Evolutionary conservation across 1,140 invertebrate species (phyloP).

Genomic region (Halotydeus destructor): DNA sequence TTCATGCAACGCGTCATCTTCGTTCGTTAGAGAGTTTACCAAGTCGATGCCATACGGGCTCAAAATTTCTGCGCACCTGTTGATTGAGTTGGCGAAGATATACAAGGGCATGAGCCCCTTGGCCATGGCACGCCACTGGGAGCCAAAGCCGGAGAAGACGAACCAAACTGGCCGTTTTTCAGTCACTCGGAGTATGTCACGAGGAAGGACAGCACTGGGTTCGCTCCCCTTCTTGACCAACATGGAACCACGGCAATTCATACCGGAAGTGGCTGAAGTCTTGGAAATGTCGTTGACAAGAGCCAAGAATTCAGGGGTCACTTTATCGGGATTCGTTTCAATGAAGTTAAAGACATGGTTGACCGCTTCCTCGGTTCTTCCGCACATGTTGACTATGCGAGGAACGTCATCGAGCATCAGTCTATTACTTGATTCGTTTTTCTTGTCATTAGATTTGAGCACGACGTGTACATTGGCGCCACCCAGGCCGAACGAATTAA

Average conservation of each 20-base stretch:
- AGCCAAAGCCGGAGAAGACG: conserved; percentile 87
- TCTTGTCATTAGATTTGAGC: conserved; percentile 35
- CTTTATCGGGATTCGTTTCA: conserved; percentile 20
- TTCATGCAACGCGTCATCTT: conserved; percentile 48
- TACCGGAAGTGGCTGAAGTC: conserved; percentile 7
- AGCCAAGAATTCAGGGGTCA: conserved; percentile 13
- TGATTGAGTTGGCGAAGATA: conserved; percentile 49
- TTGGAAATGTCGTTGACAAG: conserved; percentile 6
- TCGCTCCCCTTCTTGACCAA: too few species aligned
- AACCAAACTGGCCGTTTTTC: conserved; percentile 61
- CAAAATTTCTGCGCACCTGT: conserved; percentile 47
- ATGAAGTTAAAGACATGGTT: conserved; percentile 24
- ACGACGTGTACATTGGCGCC: conserved; percentile 15
- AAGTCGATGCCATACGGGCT: conserved; percentile 56
- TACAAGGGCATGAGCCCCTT: conserved; percentile 55
- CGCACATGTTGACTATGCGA: conserved; percentile 3
- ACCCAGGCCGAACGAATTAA: conserved; percentile 17
- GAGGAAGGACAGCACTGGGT: too few species aligned
- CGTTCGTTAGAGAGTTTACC: conserved; percentile 50
- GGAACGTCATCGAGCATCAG: neutral
- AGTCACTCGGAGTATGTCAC: conserved; percentile 6
- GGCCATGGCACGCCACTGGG: conserved; percentile 87
- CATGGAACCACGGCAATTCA: conserved; percentile 13
- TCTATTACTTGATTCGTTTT: conserved; percentile 24
- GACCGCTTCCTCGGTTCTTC: conserved; percentile 20